Conservation (phyloP, 2,888 invertebrate species). For the Empis stercorea region DNA sequence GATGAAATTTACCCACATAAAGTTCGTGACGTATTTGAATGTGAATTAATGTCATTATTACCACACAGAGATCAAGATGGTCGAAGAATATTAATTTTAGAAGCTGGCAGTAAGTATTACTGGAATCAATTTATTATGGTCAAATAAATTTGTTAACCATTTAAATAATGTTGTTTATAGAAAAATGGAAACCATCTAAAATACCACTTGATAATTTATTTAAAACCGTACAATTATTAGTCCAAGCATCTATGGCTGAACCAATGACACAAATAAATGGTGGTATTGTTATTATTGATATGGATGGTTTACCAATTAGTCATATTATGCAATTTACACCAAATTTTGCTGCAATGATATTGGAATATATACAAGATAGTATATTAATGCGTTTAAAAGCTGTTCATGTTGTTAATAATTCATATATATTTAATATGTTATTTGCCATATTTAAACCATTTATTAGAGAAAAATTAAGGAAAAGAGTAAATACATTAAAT, state of each 20-base stretch:
- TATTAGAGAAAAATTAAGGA: slow-evolving; percentile 66
- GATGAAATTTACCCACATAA: slow-evolving; percentile 47
- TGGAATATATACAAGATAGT: slow-evolving; percentile 68
- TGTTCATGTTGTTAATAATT: slow-evolving; percentile 80
- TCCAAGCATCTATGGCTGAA: slow-evolving; percentile 67
- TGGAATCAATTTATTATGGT: background rate
- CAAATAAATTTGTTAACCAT: too few relatives aligned
- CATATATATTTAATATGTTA: slow-evolving; percentile 72
- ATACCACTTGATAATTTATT: slow-evolving; percentile 54
- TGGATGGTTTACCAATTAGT: slow-evolving; percentile 57
- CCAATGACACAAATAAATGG: slow-evolving; percentile 67
- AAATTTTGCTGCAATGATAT: slow-evolving; percentile 54
- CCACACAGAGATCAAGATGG: slow-evolving; percentile 56
- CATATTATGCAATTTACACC: slow-evolving; percentile 70
- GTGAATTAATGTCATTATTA: slow-evolving; percentile 53
- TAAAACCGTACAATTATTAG: slow-evolving; percentile 51
- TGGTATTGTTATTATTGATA: slow-evolving; percentile 58
- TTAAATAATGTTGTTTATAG: slow-evolving; percentile 33
- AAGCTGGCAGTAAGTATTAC: slow-evolving; percentile 50
- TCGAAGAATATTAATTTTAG: slow-evolving; percentile 52
- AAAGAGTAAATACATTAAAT: slow-evolving; percentile 47
- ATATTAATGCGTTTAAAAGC: slow-evolving; percentile 72
- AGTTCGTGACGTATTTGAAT: slow-evolving; percentile 48
- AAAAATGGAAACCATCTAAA: slow-evolving; percentile 62
- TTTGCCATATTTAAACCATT: slow-evolving; percentile 82